A percentile compares a stretch with the other conserved stretches of the same genome.
Evolutionary conservation across 1,140 invertebrate species (phyloP).

Genomic region (Trichomalopsis sarcophagae): DNA sequence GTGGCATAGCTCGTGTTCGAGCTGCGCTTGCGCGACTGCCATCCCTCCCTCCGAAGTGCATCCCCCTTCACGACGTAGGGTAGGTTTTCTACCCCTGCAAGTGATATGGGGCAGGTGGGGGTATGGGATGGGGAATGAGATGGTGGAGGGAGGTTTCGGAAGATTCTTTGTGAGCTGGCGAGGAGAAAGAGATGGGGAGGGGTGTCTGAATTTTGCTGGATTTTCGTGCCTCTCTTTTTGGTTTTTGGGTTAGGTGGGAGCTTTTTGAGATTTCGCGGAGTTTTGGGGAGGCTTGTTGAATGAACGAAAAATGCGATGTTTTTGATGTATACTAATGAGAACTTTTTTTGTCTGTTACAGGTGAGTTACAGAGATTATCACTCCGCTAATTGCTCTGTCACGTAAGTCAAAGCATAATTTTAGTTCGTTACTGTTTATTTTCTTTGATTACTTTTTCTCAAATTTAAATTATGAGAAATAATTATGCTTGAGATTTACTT

Average conservation of each 20-base stretch:
- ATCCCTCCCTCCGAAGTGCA: constrained; percentile 48
- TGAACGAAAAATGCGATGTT: background rate
- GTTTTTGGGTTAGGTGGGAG: background rate
- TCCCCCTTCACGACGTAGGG: background rate
- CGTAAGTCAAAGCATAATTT: background rate
- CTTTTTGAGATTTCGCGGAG: background rate
- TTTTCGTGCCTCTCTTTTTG: constrained; percentile 13
- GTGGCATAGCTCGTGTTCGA: constrained; percentile 72
- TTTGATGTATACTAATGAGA: background rate
- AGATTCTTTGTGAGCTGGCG: background rate
- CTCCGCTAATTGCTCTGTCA: background rate
- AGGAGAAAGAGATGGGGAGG: background rate
- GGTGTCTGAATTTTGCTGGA: background rate
- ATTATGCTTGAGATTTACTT: background rate
- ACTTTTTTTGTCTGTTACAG: background rate
- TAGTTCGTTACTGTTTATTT: background rate
- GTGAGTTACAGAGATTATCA: background rate
- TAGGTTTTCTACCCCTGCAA: background rate
- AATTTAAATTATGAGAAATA: background rate
- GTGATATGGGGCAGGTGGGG: background rate
- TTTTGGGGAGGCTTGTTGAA: background rate
- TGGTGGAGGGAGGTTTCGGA: background rate
- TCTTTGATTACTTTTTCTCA: background rate
- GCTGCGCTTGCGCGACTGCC: constrained; percentile 64
- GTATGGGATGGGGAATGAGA: background rate